These are phyloP conservation scores for Oscheius sp. DNA, from an alignment of 2,888 invertebrate species.

Conservation along the genomic window DNA sequence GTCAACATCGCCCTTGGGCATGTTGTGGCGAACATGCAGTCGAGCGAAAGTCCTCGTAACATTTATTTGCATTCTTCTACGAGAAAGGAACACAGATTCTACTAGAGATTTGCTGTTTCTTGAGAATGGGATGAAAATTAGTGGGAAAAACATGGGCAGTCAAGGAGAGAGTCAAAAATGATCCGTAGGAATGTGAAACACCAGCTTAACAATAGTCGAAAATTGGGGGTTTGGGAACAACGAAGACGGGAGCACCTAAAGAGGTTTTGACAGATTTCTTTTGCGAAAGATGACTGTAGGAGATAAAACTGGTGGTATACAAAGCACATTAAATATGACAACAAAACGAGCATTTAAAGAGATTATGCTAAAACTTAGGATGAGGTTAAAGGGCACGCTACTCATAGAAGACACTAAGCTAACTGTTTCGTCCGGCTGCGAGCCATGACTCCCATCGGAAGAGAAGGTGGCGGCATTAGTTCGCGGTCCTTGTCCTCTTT, in stretches of 20 bases:
- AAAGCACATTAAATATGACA: constrained; percentile 15
- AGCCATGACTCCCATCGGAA: constrained; percentile 48
- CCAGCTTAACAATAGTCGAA: constrained; percentile 11
- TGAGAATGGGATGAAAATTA: not conserved
- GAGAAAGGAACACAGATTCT: too few relatives aligned
- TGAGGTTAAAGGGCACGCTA: not conserved
- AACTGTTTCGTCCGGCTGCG: constrained; percentile 30
- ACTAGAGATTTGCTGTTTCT: not conserved
- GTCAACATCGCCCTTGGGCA: constrained; percentile 29
- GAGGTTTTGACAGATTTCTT: not conserved
- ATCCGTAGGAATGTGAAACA: constrained; percentile 23
- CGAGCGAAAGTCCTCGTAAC: too few relatives aligned
- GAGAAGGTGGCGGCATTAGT: constrained; percentile 64
- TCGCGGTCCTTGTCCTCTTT: constrained; percentile 60
- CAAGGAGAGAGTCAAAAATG: not conserved
- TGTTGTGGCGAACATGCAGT: not conserved
- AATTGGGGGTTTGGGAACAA: not conserved
- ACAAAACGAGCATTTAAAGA: not conserved
- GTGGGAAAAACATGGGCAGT: constrained; percentile 4
- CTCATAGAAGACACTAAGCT: constrained; percentile 5
- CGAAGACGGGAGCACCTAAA: constrained; percentile 5
- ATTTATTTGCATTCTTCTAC: too few relatives aligned
- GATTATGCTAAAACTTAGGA: constrained; percentile 2
- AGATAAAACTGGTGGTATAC: not conserved
- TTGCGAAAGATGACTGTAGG: not conserved